A percentile compares a stretch with the other conserved stretches of the same genome.
These are phyloP conservation scores for Drosophila testacea DNA, from an alignment of 2,888 invertebrate genomes.

Conservation along the genomic window DNA sequence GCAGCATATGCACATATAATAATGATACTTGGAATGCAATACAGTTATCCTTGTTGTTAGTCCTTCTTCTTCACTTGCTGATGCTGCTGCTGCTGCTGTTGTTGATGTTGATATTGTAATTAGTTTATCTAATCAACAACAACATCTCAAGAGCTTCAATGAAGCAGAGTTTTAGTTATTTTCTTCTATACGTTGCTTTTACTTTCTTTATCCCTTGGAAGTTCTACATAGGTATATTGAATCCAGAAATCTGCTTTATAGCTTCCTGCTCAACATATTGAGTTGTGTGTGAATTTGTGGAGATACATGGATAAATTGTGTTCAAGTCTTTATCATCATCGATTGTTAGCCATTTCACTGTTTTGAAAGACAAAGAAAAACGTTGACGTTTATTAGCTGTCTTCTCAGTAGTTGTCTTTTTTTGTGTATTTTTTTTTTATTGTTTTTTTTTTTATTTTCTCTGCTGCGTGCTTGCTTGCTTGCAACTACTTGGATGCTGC, in stretches of 20 bases:
- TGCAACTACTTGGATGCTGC: slow-evolving; percentile 61
- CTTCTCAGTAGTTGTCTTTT: neutral
- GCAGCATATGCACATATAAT: slow-evolving; percentile 71
- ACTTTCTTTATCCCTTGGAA: neutral
- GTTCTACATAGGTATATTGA: neutral
- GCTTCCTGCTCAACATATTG: slow-evolving; percentile 32
- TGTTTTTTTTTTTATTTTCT: slow-evolving; percentile 14
- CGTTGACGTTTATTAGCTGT: slow-evolving; percentile 48
- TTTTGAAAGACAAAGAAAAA: slow-evolving; percentile 24
- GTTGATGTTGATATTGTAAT: slow-evolving; percentile 7
- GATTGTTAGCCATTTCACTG: slow-evolving; percentile 34
- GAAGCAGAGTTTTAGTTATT: neutral
- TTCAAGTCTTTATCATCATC: slow-evolving; percentile 10
- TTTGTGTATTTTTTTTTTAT: slow-evolving; percentile 30
- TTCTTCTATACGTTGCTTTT: neutral
- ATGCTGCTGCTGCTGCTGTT: too few species aligned
- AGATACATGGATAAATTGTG: slow-evolving; percentile 16
- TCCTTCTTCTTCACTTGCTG: slow-evolving; percentile 22
- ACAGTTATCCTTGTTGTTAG: slow-evolving; percentile 23
- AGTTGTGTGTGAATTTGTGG: slow-evolving; percentile 15
- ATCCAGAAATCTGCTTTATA: slow-evolving; percentile 18
- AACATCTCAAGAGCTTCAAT: neutral
- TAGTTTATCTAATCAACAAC: slow-evolving; percentile 17
- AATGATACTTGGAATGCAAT: slow-evolving; percentile 53
- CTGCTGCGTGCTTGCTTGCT: neutral